Evolutionary conservation across 2,797 vertebrate species (phyloP).

Genomic region (Leptatherina wallacei): DNA sequence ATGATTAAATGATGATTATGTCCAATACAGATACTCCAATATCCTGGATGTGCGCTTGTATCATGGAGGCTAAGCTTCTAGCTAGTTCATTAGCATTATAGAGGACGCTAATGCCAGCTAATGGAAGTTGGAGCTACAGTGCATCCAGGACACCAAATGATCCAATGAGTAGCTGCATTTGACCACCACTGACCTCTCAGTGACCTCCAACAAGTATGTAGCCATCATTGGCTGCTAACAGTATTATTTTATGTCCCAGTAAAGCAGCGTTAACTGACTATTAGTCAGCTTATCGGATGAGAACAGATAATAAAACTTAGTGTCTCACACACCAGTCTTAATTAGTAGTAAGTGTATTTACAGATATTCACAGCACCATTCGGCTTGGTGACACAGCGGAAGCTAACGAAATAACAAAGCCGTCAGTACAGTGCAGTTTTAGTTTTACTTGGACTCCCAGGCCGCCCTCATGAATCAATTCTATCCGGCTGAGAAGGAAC

Average conservation of each 20-base stretch:
- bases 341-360: conserved; percentile 31
- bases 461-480: conserved; percentile 71
- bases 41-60: too few relatives aligned
- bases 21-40: too few relatives aligned
- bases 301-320: conserved; percentile 26
- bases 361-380: conserved; percentile 29
- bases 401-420: conserved; percentile 44
- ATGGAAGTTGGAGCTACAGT: too few relatives aligned
- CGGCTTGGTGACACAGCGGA: conserved; percentile 29
- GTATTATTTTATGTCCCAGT: not conserved
- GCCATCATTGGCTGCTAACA: not conserved
- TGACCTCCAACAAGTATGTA: not conserved
- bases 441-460: conserved; percentile 52
- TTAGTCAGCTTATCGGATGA: conserved; percentile 43
- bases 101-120: too few relatives aligned
- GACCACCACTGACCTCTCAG: too few relatives aligned
- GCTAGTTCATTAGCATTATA: too few relatives aligned
- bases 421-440: conserved; percentile 7
- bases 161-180: too few relatives aligned
- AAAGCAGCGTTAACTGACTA: conserved; percentile 14
- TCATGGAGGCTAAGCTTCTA: too few relatives aligned
- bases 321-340: conserved; percentile 36
- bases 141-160: too few relatives aligned
- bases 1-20: too few relatives aligned
- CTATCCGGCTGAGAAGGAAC: conserved; percentile 44